These are phyloP conservation scores for Anser cygnoides DNA, from an alignment of 2,113 vertebrate species.

Conservation along the genomic window DNA sequence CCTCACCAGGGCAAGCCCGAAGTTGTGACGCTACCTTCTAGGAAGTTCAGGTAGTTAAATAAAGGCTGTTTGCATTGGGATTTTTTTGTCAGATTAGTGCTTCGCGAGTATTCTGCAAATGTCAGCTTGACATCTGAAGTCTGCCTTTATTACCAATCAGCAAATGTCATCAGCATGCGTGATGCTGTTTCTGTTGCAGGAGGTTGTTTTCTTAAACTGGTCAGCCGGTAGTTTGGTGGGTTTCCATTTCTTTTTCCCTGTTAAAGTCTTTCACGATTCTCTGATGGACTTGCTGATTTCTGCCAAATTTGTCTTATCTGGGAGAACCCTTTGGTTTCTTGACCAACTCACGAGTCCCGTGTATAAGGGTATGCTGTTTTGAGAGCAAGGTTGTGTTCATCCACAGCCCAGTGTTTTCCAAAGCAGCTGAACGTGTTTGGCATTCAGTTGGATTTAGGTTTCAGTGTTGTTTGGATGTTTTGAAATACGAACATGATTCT, in stretches of 20 bases:
- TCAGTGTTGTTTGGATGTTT: not conserved
- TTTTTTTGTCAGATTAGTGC: not conserved
- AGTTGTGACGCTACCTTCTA: not conserved
- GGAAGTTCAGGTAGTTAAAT: not conserved
- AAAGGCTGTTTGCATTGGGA: not conserved
- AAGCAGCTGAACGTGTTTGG: not conserved
- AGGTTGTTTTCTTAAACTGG: not conserved
- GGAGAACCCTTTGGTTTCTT: not conserved
- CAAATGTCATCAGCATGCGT: not conserved
- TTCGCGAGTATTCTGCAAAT: slow-evolving; percentile 1
- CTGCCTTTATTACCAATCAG: not conserved
- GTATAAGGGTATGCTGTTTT: not conserved
- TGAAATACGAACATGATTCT: not conserved
- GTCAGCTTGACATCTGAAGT: not conserved
- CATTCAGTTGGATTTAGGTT: not conserved
- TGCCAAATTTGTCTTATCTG: not conserved
- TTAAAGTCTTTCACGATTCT: slow-evolving; percentile 8
- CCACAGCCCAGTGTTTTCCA: not conserved
- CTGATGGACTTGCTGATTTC: not conserved
- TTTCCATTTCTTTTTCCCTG: not conserved
- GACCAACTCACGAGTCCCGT: not conserved
- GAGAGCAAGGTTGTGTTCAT: not conserved
- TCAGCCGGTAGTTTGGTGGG: not conserved
- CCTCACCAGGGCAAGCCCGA: not conserved
- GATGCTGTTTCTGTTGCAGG: not conserved